A percentile compares a stretch with the other conserved stretches of the same genome.
phyloP scores from a whole-genome alignment of 1,140 invertebrate genomes.

The Drosophila melanica region DNA sequence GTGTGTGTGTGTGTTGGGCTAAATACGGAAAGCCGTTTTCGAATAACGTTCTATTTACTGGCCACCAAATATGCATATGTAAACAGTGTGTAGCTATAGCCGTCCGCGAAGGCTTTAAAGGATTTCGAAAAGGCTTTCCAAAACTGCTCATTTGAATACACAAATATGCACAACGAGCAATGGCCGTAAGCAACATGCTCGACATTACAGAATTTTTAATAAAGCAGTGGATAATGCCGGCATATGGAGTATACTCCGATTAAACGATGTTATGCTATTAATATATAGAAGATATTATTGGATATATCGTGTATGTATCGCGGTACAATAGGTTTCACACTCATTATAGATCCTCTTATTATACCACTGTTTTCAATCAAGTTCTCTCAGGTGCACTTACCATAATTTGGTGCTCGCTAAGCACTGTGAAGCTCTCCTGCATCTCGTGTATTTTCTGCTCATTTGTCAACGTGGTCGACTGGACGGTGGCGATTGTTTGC shows the following conservation, averaged over 20 bases:
- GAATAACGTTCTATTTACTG: conserved; percentile 62
- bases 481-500: conserved; percentile 90
- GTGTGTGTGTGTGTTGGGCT: conserved; percentile 13
- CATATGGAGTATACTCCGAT: background rate
- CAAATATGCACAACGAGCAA: conserved; percentile 56
- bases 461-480: conserved; percentile 89
- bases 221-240: conserved; percentile 28
- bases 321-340: too few species aligned
- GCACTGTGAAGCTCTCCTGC: conserved; percentile 87
- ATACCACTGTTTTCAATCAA: too few species aligned
- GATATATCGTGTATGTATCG: too few species aligned
- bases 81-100: conserved; percentile 58
- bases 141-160: conserved; percentile 82
- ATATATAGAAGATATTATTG: too few species aligned
- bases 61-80: conserved; percentile 74
- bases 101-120: conserved; percentile 46
- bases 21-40: conserved; percentile 74
- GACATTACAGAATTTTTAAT: conserved; percentile 37
- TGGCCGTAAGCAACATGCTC: conserved; percentile 50
- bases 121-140: conserved; percentile 59
- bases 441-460: conserved; percentile 89
- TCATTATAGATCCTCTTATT: too few species aligned
- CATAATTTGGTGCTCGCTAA: conserved; percentile 86
- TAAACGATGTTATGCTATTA: background rate
- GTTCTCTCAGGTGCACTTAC: conserved; percentile 70